phyloP scores from a whole-genome alignment of 2,888 invertebrate species.

The Chrysolina americana region DNA sequence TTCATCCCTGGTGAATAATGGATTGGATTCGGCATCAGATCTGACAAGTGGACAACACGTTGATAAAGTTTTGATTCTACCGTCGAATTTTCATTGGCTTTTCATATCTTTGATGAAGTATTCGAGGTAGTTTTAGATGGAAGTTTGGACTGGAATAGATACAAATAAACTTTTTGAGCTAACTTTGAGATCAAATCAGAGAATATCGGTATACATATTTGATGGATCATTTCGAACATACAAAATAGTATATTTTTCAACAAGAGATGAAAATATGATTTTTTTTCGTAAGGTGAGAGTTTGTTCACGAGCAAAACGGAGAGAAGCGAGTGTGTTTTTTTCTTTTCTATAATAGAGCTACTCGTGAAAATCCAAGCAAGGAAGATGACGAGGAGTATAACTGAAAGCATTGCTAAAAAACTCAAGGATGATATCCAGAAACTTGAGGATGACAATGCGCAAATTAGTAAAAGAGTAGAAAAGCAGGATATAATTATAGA shows the following conservation, averaged over 20 bases:
- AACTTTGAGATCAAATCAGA: neutral
- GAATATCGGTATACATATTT: neutral
- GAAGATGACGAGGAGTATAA: neutral
- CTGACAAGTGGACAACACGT: constrained; percentile 61
- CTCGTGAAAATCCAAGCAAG: neutral
- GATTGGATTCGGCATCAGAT: constrained; percentile 57
- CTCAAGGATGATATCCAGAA: neutral
- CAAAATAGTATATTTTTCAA: no score
- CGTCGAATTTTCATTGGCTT: neutral
- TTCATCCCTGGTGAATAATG: constrained; percentile 62
- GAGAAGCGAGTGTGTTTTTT: no score
- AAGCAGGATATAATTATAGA: no score
- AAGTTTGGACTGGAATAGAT: neutral
- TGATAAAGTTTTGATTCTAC: constrained; percentile 50
- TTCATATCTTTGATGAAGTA: constrained; percentile 9
- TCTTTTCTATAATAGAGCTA: no score
- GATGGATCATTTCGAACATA: no score
- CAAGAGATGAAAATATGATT: no score
- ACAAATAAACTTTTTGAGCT: neutral
- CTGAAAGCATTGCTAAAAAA: neutral
- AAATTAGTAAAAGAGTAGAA: neutral
- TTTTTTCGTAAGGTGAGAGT: no score
- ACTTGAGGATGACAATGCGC: no score
- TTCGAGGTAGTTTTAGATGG: neutral
- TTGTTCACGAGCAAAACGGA: no score